A percentile compares a stretch with the other conserved stretches of the same genome.
Evolutionary conservation across 2,797 vertebrate genomes (phyloP).

Genomic region (Hemitrygon akajei): DNA sequence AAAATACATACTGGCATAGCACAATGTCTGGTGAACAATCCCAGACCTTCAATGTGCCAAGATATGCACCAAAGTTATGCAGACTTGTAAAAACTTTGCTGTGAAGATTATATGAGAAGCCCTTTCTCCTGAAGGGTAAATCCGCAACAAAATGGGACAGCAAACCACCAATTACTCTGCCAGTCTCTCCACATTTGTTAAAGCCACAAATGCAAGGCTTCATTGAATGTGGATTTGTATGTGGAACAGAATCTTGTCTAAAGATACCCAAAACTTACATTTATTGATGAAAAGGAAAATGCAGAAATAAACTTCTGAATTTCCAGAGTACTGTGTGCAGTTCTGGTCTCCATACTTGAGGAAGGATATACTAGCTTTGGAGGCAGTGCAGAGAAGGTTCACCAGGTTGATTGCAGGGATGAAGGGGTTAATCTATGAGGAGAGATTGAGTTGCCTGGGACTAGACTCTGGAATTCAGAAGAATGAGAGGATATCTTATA

Average conservation of each 20-base stretch:
- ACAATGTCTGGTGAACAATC: neutral
- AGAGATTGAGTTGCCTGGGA: too few relatives aligned
- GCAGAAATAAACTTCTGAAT: neutral
- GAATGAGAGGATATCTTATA: too few relatives aligned
- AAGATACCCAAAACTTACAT: neutral
- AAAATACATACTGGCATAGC: neutral
- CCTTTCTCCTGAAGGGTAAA: neutral
- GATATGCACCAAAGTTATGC: too few relatives aligned
- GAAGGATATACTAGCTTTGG: too few relatives aligned
- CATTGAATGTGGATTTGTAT: neutral
- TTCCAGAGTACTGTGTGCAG: too few relatives aligned
- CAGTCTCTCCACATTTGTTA: conserved; percentile 8
- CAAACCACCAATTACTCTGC: neutral
- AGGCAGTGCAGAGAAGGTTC: too few relatives aligned
- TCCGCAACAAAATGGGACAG: neutral
- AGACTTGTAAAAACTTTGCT: neutral
- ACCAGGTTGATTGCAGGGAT: too few relatives aligned
- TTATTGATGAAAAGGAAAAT: neutral
- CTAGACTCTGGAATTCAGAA: too few relatives aligned
- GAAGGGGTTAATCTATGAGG: too few relatives aligned
- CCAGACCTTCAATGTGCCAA: neutral
- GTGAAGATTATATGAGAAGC: neutral
- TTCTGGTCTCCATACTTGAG: too few relatives aligned
- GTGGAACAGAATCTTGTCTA: neutral
- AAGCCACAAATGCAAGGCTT: neutral